Evolutionary conservation across 1,140 invertebrate genomes (phyloP).

Genomic region (Apis cerana): DNA sequence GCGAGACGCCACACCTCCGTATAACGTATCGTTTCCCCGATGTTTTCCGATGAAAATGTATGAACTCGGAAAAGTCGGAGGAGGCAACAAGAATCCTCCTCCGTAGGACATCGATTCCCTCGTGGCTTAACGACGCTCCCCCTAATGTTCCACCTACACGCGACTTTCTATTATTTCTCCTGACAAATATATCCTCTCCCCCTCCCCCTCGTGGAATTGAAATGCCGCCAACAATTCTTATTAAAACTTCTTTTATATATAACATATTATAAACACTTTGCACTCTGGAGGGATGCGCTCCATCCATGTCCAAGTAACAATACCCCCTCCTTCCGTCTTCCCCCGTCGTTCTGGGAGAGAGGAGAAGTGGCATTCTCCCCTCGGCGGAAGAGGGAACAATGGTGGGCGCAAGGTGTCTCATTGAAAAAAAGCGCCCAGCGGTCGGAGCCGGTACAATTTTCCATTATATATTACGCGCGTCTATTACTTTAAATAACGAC

Average conservation of each 20-base stretch:
- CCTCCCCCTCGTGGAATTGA: slow-evolving; percentile 48
- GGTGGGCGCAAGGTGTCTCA: slow-evolving; percentile 25
- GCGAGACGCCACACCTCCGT: not conserved
- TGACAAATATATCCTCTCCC: slow-evolving; percentile 50
- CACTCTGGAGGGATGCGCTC: no score
- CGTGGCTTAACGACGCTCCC: slow-evolving; percentile 8
- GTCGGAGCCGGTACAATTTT: slow-evolving; percentile 27
- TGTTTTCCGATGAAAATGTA: slow-evolving; percentile 34
- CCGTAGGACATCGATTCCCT: slow-evolving; percentile 42
- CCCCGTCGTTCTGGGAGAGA: no score
- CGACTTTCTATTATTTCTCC: slow-evolving; percentile 55
- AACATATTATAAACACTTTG: not conserved
- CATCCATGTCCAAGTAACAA: no score
- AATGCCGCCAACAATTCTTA: slow-evolving; percentile 29
- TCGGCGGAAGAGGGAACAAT: slow-evolving; percentile 9
- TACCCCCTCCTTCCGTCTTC: no score
- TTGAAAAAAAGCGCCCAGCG: slow-evolving; percentile 33
- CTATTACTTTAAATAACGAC: slow-evolving; percentile 53
- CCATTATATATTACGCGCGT: slow-evolving; percentile 41
- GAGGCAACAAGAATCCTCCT: not conserved
- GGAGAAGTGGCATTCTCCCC: not conserved
- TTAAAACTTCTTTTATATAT: not conserved
- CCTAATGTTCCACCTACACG: not conserved
- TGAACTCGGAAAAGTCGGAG: not conserved
- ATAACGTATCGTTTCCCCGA: slow-evolving; percentile 33